Evolutionary conservation across 2,888 invertebrate genomes (phyloP).

Genomic region (Cylindroiulus punctatus): DNA sequence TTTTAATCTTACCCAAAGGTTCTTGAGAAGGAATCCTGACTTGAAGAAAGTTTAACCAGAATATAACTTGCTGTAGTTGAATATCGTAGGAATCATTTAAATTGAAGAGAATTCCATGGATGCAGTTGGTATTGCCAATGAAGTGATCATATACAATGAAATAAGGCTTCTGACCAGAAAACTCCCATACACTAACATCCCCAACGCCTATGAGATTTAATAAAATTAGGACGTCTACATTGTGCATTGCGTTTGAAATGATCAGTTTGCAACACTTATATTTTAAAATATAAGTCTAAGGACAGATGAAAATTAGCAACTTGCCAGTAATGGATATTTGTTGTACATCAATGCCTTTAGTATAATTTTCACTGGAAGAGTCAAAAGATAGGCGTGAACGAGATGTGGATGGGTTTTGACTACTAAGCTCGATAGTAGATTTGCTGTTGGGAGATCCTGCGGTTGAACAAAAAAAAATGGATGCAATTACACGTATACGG

Average conservation of each 20-base stretch:
- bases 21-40: conserved; percentile 73
- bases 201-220: conserved; percentile 69
- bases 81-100: conserved; percentile 74
- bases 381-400: conserved; percentile 66
- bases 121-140: conserved; percentile 72
- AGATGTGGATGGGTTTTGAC: conserved; percentile 55
- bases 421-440: conserved; percentile 60
- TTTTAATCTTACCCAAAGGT: conserved; percentile 71
- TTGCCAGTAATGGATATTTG: conserved; percentile 69
- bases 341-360: conserved; percentile 74
- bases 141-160: conserved; percentile 78
- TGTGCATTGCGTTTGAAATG: background rate
- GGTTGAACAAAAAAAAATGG: conserved; percentile 32
- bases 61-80: conserved; percentile 75
- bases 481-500: background rate
- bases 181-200: conserved; percentile 78
- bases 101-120: conserved; percentile 76
- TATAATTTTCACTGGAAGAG: conserved; percentile 70
- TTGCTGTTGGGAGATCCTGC: conserved; percentile 59
- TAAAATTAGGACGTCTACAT: conserved; percentile 22
- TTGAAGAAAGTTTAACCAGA: conserved; percentile 80
- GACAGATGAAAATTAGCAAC: background rate
- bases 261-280: no score
- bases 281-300: background rate
- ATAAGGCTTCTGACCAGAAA: conserved; percentile 80